Conservation (phyloP, 2,113 vertebrate genomes). For the Labeo rohita region DNA sequence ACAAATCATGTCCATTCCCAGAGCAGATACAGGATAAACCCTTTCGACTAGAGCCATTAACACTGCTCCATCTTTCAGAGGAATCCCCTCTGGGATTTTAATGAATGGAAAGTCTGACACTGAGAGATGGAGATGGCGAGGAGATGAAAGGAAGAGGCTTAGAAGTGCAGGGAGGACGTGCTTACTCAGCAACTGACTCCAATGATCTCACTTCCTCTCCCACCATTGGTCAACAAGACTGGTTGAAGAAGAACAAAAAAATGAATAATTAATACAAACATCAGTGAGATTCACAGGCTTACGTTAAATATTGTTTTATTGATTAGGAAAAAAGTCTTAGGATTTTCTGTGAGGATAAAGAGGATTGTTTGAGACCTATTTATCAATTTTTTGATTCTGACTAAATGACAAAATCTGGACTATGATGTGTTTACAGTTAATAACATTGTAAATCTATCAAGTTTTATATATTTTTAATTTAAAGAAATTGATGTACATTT, state of each 20-base stretch:
- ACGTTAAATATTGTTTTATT: not conserved
- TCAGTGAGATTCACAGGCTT: not conserved
- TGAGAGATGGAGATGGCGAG: conserved; percentile 14
- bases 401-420: not conserved
- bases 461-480: too few relatives aligned
- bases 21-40: conserved; percentile 20
- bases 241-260: conserved; percentile 25
- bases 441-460: too few relatives aligned
- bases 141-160: conserved; percentile 28
- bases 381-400: not conserved
- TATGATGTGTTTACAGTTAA: not conserved
- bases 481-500: not conserved
- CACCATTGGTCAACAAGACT: conserved; percentile 51
- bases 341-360: not conserved
- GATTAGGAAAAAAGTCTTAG: not conserved
- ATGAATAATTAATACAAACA: conserved; percentile 7
- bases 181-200: conserved; percentile 44
- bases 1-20: conserved; percentile 27
- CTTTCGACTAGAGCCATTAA: conserved; percentile 24
- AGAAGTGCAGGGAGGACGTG: conserved; percentile 26
- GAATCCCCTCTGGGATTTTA: conserved; percentile 40
- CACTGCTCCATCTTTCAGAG: conserved; percentile 36
- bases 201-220: conserved; percentile 61
- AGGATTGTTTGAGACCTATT: not conserved
- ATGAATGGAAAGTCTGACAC: conserved; percentile 25